Evolutionary conservation across 2,888 invertebrate species (phyloP), one percentile per base, ranked within the genome.

Genomic region (Drosophila sordidula): DNA sequence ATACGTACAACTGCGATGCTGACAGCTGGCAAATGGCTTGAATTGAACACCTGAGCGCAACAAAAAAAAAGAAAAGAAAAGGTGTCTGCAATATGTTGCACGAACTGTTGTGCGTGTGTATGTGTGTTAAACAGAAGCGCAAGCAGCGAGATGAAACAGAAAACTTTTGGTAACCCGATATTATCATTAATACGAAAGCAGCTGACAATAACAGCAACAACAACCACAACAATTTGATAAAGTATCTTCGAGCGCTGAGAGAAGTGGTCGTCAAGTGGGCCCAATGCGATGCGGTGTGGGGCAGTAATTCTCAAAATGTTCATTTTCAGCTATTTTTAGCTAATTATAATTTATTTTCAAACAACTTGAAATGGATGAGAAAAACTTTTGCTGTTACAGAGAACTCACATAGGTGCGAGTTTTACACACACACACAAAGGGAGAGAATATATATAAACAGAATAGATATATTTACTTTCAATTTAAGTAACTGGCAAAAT

Each of bases 301-400:
- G 11, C 36, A 52, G 32, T 34, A 12, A 34, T 55, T 56, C 38
- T 58, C 52, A 12, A 72, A 52, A 34, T 49, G 45, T 39, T 58
- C 68, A 47, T 47, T 55, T 55, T 47, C 25, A 16, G 44, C 78
- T 81, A 84, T 81, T 81, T 81, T 70, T 81, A 74, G 80, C 59
- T 66, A 63, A 75, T 73, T 80, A 80, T 75, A 83, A 80, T 80
- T 83, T 80, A 70, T 75, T 70, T 65, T 78, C 75, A 75, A 80
- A 61, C 57, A 65, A 65, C 66, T 74, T 42, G 74, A 57, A 68
- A 58, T 65, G 49, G 59, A 22, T 45, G 44, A 42, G 59, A 38
- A 66, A 58, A 82, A 65, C 67, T 42, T 80, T 70, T 70, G 73
- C 77, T 73, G 52, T 52, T 46, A 25, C 49, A 56, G 36, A 51